Evolutionary conservation across 2,113 vertebrate genomes (phyloP), one percentile per base, ranked within the genome.

Genomic region (Leucoraja erinaceus): DNA sequence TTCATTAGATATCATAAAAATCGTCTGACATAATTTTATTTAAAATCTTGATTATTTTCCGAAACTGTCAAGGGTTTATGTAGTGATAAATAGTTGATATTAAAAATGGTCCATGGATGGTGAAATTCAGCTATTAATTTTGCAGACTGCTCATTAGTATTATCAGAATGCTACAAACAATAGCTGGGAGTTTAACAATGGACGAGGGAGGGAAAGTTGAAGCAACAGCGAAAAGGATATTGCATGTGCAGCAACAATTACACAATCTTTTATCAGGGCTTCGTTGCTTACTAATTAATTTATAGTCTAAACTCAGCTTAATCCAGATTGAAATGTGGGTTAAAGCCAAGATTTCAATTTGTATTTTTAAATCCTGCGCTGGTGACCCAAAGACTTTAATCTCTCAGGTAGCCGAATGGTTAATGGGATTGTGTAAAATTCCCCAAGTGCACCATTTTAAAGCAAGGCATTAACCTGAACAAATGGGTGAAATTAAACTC

Each of bases 1-100:
- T 88, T 88, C 59, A 88, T 88, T 88, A 88, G 63, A 33, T 88
- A 63, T 66, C 83, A 88, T 88, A 88, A 88, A 88, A 88, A 63
- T 88, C 83, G 28, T 28, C 10, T 86, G 81, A 86, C 83, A 88
- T 63, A 88, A 86, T 86, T 86, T 86, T 59, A 88, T 88, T 88
- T 31, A 88, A 63, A 88, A 31, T 88, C 83, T 88, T 63, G 83
- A 56, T 88, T 88, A 88, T 88, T 63, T 88, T 88, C 83, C 31
- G 11, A 63, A 88, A 88, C 28, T 88, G 83, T 66, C 83, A 88
- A 31, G 83, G n/a, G 83, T 66, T 88, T 63, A 88, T 63, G 83
- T 66, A 88, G 83, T 88, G 83, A 88, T 88, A 88, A 88, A 88
- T 88, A 66, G 83, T 88, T 63, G 25, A 59, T 66, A 63, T 88